phyloP scores from a whole-genome alignment of 64 coral and sea anemone species.

The Stylophora pistillata region DNA sequence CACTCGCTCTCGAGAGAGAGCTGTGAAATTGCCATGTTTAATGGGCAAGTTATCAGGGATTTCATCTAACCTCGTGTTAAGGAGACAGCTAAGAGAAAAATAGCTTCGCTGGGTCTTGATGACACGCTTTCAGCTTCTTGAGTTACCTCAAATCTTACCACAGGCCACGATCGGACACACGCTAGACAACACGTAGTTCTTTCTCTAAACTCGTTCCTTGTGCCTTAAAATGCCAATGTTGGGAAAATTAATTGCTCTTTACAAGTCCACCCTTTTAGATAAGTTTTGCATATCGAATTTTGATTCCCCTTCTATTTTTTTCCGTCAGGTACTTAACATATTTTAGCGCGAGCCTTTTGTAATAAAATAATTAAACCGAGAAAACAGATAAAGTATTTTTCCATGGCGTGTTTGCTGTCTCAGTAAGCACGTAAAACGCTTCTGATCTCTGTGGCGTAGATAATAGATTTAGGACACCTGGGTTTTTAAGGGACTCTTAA shows the following conservation, averaged over 20 bases:
- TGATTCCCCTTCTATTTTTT: background rate
- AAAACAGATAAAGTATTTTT: conserved; percentile 17
- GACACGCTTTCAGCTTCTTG: background rate
- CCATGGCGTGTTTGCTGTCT: background rate
- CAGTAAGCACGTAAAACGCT: conserved; percentile 35
- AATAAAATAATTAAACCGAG: conserved; percentile 4
- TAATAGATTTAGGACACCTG: conserved; percentile 28
- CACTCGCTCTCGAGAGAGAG: conserved; percentile 37
- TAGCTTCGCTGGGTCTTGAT: background rate
- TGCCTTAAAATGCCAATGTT: conserved; percentile 3
- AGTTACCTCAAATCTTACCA: background rate
- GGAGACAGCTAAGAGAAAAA: conserved; percentile 9
- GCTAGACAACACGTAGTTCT: background rate
- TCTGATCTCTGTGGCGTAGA: background rate
- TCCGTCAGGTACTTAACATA: conserved; percentile 1
- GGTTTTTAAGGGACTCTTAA: conserved; percentile 34
- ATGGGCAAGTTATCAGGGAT: conserved; percentile 29
- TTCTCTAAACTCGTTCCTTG: background rate
- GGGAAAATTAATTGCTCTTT: conserved; percentile 37
- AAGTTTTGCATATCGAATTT: conserved; percentile 12
- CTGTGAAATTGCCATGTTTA: conserved; percentile 31
- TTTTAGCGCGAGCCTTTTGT: background rate
- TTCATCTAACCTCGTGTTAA: conserved; percentile 55
- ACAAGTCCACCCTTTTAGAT: background rate
- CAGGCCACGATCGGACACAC: background rate